Base-by-base conservation (phyloP, 1,140 invertebrate species). In the Drosophila repleta region DNA sequence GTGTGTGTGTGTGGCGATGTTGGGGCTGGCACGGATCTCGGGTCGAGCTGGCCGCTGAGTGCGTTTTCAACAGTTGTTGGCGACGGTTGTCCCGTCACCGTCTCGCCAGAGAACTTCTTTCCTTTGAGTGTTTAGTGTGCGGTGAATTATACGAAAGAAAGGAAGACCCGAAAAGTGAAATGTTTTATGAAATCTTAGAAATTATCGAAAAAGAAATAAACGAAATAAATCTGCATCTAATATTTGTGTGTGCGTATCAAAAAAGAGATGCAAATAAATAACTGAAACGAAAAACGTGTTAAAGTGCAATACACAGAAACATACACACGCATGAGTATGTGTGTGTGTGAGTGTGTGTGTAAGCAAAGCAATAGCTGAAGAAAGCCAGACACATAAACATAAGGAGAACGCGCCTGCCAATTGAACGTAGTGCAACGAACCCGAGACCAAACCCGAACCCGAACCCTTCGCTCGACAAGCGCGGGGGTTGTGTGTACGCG, bases 41-140 rank as follows among this genome's bases (percentile, higher is more conserved):
- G 72, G 65, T 72, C 70, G 69, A 63, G 37, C 76, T 83, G 63
- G 56, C 65, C 57, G 56, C 37, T 71, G 76, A 89, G 79, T 83
- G 83, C 72, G 71, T 77, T 78, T 85, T 90, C 65, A 67, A 85
- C 80, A 62, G 66, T 89, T 84, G 84, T 90, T 81, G 85, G 80
- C 77, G 74, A 56, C 75, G 80, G 81, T 89, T 85, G 71, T 73
- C 68, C 76, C 66, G 68, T 74, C 65, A 57, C 58, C 68, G 63
- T 72, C 51, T 53, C 68, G 62, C 65, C 49, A 64, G 61, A 78
- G 71, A 74, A 74, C 58, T 75, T 60, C 72, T 72, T 74, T 74
- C 64, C 37, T 62, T 21, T 21, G 71, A 72, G 74, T 81, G 56
- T 64, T 55, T 32, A n/a, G n/a, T 71, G 52, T 71, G 17, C 52